These are phyloP conservation scores for Probosciger aterrimus DNA, from an alignment of 2,113 vertebrate genomes.

Conservation along the genomic window DNA sequence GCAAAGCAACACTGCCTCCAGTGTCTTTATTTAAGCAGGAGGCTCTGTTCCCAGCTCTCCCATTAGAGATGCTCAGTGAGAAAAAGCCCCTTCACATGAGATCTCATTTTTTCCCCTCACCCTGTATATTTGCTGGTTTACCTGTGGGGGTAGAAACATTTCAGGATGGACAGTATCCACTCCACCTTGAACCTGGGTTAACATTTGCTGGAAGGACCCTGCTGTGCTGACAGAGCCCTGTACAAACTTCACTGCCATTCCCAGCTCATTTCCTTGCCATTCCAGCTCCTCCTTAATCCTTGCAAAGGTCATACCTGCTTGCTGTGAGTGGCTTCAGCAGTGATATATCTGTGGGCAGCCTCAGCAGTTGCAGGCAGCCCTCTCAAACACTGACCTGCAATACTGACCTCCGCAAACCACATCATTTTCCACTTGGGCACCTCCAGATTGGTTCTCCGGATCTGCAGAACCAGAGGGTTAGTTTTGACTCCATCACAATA, in stretches of 20 bases:
- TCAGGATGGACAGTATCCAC: fast-evolving
- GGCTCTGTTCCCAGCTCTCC: neutral
- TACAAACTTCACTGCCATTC: fast-evolving
- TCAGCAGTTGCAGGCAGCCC: neutral
- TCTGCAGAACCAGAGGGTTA: conserved; percentile 19
- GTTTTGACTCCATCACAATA: neutral
- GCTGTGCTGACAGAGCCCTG: neutral
- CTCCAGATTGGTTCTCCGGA: conserved; percentile 59
- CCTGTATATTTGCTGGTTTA: neutral
- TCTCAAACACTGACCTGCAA: conserved; percentile 34
- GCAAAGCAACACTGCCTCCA: neutral
- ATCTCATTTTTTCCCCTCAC: neutral
- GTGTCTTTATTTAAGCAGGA: neutral
- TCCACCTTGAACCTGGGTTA: neutral
- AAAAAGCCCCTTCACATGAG: neutral
- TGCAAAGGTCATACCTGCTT: neutral
- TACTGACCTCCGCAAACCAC: conserved; percentile 49
- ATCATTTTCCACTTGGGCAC: conserved; percentile 72
- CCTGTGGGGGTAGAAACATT: neutral
- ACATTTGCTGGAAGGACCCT: neutral
- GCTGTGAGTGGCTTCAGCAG: neutral
- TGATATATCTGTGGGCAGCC: conserved; percentile 4
- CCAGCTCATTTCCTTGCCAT: neutral
- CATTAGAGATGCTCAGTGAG: neutral
- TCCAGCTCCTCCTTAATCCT: neutral